A percentile compares a stretch with the other conserved stretches of the same genome.
Evolutionary conservation across 2,113 vertebrate species (phyloP).

Genomic region (Stomatorhinus ivindoensis): DNA sequence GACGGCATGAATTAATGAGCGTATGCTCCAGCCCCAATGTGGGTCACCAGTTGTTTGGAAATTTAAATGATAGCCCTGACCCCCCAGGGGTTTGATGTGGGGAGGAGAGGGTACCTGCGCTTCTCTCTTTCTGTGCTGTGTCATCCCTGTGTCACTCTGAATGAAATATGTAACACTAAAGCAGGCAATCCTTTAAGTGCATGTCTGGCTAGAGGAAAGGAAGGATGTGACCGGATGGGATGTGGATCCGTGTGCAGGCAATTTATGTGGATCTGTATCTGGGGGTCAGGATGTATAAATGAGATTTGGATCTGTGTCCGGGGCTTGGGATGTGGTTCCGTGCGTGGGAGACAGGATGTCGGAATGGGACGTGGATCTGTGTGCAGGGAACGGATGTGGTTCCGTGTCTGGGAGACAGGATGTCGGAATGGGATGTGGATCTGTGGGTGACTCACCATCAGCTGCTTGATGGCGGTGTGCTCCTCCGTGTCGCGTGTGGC

Average conservation of each 20-base stretch:
- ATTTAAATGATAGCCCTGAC: not conserved
- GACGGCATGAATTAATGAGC: not conserved
- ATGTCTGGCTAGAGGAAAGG: not conserved
- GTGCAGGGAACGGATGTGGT: not conserved
- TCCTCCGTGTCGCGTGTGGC: conserved; percentile 80
- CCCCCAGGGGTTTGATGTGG: not conserved
- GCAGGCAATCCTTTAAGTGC: not conserved
- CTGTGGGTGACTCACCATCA: conserved; percentile 80
- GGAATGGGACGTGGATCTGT: not conserved
- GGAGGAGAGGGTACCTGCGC: not conserved
- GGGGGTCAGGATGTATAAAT: not conserved
- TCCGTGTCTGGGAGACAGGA: not conserved
- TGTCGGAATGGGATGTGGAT: not conserved
- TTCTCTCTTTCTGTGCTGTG: not conserved
- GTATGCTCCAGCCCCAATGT: not conserved
- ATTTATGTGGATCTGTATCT: not conserved
- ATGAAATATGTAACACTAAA: not conserved
- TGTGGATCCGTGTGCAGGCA: not conserved
- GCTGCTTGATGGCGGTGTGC: conserved; percentile 88
- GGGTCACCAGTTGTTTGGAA: not conserved
- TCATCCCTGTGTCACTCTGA: not conserved
- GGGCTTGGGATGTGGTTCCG: not conserved
- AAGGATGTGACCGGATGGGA: not conserved
- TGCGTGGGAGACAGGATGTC: not conserved
- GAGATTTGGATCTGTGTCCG: not conserved